These are phyloP conservation scores for Lasioglossum calceatum DNA, from an alignment of 2,888 invertebrate genomes.

Conservation along the genomic window DNA sequence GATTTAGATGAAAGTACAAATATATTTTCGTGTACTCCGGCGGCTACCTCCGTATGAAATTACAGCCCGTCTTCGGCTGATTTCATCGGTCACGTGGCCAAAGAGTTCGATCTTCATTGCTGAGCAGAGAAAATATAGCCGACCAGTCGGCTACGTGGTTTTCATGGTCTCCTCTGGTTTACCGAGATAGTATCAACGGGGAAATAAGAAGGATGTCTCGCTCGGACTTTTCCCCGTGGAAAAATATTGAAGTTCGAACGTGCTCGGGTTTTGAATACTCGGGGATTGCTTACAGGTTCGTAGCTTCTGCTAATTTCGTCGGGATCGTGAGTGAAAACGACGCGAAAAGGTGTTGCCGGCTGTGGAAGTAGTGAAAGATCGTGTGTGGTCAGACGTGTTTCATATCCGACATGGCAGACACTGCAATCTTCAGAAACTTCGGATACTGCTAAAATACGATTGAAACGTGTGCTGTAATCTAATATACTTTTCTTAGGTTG, in stretches of 20 bases:
- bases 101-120: constrained; percentile 1
- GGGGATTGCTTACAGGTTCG: background rate
- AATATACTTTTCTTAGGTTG: background rate
- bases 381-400: background rate
- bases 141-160: constrained; percentile 26
- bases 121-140: constrained; percentile 23
- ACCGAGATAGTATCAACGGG: constrained; percentile 9
- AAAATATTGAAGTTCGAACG: constrained; percentile 23
- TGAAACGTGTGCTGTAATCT: background rate
- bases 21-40: constrained; percentile 12
- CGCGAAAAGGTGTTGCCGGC: background rate
- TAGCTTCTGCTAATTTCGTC: background rate
- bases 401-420: background rate
- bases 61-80: background rate
- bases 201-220: constrained; percentile 19
- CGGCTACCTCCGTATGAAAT: background rate
- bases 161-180: constrained; percentile 4
- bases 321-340: background rate
- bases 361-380: background rate
- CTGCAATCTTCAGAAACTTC: background rate
- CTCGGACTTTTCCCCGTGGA: background rate
- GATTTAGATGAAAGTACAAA: background rate
- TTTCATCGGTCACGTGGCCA: constrained; percentile 38
- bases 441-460: background rate
- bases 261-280: constrained; percentile 21